Base-by-base conservation (phyloP, 2,113 vertebrate species). In the Lasiurus cinereus region DNA sequence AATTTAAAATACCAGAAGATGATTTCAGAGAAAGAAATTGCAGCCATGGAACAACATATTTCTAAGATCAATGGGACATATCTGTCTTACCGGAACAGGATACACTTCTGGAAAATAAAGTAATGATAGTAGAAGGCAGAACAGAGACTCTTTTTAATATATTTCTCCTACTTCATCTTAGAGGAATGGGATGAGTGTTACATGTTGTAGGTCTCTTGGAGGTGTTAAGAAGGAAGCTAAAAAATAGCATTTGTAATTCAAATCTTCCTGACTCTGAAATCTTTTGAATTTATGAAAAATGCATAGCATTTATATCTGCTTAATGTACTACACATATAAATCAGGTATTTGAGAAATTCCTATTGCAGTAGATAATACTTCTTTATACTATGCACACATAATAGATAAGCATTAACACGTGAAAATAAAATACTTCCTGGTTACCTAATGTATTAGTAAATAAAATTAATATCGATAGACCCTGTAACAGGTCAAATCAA, bases 1-100 rank as follows among this genome's bases (percentile, higher is more conserved):
- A 94, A 97, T 96, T 96, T 93, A 90, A 97, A 94, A 88, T 78
- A 94, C 80, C 31, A 91, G 76, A 96, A 72, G 80, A 97, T 96
- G 39, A 97, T 96, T 94, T 97, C 87, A 97, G 91, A 96, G 93
- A 95, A 97, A 97, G 91, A 95, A 96, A 97, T 92, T 95, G 83
- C 50, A 94, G 94, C 74, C 92, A 93, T 96, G 91, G 48, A 96
- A 69, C 86, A 97, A 89, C 87, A 88, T 96, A 95, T 96, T 94
- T 97, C 95, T 97, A 95, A 95, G 95, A 95, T 97, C 96, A 94
- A 96, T 96, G 95, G 66, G 94, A 93, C 94, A 93, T 96, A 90
- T 94, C 86, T 97, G 46, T 97, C 90, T 96, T 97, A 97, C 94
- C 0, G 31, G 94, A 97, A 96, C 72, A 94, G 67, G 91, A 96